Evolutionary conservation across 2,113 vertebrate species (phyloP).

Genomic region (Dinomys branickii): DNA sequence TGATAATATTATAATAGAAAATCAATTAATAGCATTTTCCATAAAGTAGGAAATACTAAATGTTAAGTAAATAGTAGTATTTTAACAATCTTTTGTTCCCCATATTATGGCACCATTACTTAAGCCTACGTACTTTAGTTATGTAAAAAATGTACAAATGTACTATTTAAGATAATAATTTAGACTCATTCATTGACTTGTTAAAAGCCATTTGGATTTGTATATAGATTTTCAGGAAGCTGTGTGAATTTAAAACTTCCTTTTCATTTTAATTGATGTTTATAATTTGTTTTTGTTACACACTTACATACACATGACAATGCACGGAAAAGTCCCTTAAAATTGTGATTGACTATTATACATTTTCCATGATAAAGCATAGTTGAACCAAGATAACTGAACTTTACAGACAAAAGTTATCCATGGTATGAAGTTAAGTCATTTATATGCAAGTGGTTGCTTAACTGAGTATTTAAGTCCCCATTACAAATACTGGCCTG

Average conservation of each 20-base stretch:
- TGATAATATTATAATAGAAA: background rate
- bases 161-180: background rate
- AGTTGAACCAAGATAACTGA: conserved; percentile 53
- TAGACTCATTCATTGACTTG: background rate
- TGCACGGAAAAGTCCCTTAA: background rate
- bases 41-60: background rate
- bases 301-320: background rate
- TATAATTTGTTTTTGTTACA: background rate
- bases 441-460: background rate
- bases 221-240: background rate
- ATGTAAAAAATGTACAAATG: background rate
- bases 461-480: conserved; percentile 51
- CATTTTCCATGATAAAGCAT: background rate
- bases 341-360: background rate
- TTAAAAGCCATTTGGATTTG: background rate
- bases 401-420: conserved; percentile 24
- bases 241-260: background rate
- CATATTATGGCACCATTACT: background rate
- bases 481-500: background rate
- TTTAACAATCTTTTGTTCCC: background rate
- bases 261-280: background rate
- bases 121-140: background rate
- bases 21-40: background rate
- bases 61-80: background rate
- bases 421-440: background rate